Evolutionary conservation across 2,888 invertebrate species (phyloP).

Genomic region (Erpobdella octoculata): DNA sequence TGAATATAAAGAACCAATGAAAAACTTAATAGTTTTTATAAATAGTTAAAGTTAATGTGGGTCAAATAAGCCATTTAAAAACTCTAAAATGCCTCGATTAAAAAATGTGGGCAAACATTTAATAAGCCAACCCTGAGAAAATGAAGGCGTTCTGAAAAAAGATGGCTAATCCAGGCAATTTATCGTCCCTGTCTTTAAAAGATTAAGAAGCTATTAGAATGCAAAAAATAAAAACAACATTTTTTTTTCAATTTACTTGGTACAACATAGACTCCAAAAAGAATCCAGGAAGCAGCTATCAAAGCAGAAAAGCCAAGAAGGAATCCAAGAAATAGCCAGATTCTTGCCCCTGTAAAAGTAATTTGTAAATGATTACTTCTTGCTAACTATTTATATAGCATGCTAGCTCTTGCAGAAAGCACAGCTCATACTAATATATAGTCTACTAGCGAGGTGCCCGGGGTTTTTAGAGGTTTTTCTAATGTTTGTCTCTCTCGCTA

Average conservation of each 20-base stretch:
- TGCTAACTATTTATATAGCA: background rate
- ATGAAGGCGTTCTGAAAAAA: constrained; percentile 91
- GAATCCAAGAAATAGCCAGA: constrained; percentile 93
- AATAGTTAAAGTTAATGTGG: too few relatives aligned
- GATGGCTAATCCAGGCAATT: constrained; percentile 70
- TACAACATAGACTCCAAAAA: constrained; percentile 72
- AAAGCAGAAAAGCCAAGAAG: constrained; percentile 90
- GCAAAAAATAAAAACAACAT: background rate
- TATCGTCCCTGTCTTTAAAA: background rate
- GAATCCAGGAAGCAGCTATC: constrained; percentile 90
- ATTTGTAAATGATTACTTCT: background rate
- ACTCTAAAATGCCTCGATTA: too few relatives aligned
- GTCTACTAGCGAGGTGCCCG: too few relatives aligned
- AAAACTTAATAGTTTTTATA: background rate
- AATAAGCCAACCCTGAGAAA: constrained; percentile 58
- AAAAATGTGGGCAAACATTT: background rate
- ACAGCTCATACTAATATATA: too few relatives aligned
- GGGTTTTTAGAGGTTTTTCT: too few relatives aligned
- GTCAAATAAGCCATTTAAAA: too few relatives aligned
- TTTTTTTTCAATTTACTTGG: constrained; percentile 32
- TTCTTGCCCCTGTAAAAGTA: constrained; percentile 59
- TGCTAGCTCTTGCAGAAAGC: too few relatives aligned
- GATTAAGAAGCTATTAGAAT: background rate
- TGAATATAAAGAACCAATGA: background rate
- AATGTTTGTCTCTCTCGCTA: too few relatives aligned